Evolutionary conservation across 1,140 invertebrate species (phyloP).

Genomic region (Caenorhabditis inopinata): DNA sequence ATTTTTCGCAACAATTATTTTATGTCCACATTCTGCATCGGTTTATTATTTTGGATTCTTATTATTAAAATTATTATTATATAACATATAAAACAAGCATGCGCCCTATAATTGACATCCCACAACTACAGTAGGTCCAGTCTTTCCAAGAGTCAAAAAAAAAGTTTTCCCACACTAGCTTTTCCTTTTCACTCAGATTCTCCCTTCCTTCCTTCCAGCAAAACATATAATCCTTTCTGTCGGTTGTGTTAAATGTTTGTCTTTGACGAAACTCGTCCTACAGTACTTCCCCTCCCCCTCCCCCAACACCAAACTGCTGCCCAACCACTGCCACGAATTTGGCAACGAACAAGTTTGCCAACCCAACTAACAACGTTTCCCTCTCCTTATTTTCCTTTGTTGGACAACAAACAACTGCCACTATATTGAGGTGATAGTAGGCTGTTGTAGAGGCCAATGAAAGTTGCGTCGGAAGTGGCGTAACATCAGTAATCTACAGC

Average conservation of each 20-base stretch:
- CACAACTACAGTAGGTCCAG: not conserved
- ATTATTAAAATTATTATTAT: not conserved
- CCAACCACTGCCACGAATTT: not conserved
- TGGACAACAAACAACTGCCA: slow-evolving; percentile 21
- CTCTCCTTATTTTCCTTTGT: slow-evolving; percentile 6
- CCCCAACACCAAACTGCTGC: no score
- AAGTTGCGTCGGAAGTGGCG: slow-evolving; percentile 29
- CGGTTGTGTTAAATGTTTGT: slow-evolving; percentile 11
- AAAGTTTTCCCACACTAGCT: not conserved
- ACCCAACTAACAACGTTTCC: not conserved
- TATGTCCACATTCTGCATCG: not conserved
- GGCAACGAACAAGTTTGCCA: not conserved
- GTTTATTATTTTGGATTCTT: not conserved
- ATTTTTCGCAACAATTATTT: slow-evolving; percentile 28
- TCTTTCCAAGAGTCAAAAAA: not conserved
- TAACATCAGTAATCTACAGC: slow-evolving; percentile 26
- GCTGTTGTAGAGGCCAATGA: not conserved
- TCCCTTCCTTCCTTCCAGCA: not conserved
- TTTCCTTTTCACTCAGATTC: not conserved
- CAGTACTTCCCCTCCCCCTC: not conserved
- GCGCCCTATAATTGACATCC: not conserved
- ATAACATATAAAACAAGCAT: slow-evolving; percentile 23
- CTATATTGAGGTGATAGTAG: slow-evolving; percentile 11
- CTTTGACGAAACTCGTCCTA: slow-evolving; percentile 20
- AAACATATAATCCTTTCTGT: slow-evolving; percentile 9